These are phyloP conservation scores for Notiomystis cincta DNA, from an alignment of 2,113 vertebrate species.

Conservation along the genomic window DNA sequence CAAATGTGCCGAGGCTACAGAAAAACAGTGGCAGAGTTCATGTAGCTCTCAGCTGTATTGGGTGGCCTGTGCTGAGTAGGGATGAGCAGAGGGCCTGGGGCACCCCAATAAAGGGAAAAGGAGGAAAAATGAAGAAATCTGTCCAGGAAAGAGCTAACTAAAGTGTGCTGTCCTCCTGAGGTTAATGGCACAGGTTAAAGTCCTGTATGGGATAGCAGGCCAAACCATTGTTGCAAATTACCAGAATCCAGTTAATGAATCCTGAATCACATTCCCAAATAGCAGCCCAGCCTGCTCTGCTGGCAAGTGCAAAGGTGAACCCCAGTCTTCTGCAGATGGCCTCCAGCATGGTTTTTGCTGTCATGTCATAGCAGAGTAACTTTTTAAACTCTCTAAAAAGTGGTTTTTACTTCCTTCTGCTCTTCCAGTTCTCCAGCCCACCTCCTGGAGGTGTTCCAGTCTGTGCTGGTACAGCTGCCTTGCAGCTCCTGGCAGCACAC, in stretches of 20 bases:
- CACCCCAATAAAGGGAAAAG: neutral
- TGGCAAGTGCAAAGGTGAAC: conserved; percentile 8
- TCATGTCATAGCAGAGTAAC: neutral
- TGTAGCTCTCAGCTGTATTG: neutral
- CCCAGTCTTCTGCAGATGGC: neutral
- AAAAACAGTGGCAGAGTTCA: neutral
- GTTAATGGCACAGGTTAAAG: neutral
- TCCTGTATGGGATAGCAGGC: neutral
- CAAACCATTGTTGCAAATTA: neutral
- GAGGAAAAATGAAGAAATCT: neutral
- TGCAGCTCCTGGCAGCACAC: neutral
- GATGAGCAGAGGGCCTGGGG: neutral
- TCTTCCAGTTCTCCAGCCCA: neutral
- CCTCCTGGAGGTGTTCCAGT: neutral
- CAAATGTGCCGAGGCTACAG: neutral
- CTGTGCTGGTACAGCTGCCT: neutral
- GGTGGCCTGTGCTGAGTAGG: neutral
- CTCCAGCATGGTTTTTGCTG: neutral
- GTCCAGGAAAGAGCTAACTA: neutral
- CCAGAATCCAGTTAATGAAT: neutral
- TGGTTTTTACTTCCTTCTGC: neutral
- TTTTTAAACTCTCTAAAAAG: neutral
- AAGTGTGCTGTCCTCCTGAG: neutral
- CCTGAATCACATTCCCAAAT: neutral
- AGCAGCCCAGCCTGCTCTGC: neutral